Conservation (phyloP, 2,113 vertebrate genomes). For the Astatoreochromis straeleni region DNA sequence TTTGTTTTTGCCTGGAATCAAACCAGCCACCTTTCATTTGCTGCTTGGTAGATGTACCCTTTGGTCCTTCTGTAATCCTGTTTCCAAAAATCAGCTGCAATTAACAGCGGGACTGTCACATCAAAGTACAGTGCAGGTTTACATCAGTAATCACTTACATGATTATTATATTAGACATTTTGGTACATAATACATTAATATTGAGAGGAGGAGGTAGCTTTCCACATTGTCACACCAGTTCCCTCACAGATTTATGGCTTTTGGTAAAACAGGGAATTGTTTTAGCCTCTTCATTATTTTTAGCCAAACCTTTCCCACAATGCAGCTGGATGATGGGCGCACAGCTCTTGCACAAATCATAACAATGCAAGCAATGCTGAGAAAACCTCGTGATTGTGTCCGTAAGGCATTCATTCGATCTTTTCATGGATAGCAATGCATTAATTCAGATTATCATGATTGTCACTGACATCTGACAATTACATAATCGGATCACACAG, state of each 20-base stretch:
- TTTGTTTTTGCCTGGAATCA: background rate
- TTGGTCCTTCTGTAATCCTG: background rate
- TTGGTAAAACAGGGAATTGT: background rate
- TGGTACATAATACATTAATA: background rate
- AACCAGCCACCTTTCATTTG: background rate
- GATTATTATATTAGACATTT: background rate
- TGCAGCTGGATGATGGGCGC: background rate
- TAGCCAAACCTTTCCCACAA: background rate
- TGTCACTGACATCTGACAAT: slow-evolving; percentile 1
- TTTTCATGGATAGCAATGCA: background rate
- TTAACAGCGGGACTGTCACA: background rate
- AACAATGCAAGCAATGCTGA: background rate
- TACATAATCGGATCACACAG: background rate
- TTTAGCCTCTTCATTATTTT: background rate
- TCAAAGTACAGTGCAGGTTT: background rate
- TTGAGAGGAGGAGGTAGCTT: background rate
- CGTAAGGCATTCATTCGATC: background rate
- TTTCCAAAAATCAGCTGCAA: background rate
- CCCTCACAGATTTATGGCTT: slow-evolving; percentile 39
- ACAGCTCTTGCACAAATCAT: background rate
- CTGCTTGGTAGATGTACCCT: background rate
- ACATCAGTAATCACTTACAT: background rate
- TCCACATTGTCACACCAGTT: background rate
- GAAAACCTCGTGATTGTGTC: background rate
- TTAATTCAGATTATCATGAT: background rate